phyloP scores from a whole-genome alignment of 1,140 invertebrate genomes.

The Rhyzopertha dominica region DNA sequence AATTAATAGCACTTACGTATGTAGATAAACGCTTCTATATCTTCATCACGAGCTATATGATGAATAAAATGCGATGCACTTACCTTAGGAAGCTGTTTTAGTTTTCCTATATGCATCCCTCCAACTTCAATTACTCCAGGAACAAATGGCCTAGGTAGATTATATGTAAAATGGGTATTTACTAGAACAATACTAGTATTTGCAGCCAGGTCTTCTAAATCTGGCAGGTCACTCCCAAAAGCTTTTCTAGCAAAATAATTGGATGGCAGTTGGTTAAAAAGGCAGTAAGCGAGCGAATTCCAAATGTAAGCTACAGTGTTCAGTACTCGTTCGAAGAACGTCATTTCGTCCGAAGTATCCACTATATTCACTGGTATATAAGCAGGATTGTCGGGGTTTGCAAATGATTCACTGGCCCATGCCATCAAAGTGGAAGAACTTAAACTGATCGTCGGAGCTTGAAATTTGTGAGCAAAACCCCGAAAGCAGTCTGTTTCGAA shows the following conservation, averaged over 20 bases:
- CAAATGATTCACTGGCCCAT: slow-evolving; percentile 51
- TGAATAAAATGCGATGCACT: too few species aligned
- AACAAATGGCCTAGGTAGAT: slow-evolving; percentile 51
- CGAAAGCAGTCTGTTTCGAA: slow-evolving; percentile 8
- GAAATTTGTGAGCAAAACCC: slow-evolving; percentile 8
- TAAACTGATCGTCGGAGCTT: slow-evolving; percentile 8
- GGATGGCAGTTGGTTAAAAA: slow-evolving; percentile 45
- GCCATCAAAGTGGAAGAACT: slow-evolving; percentile 51
- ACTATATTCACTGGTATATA: slow-evolving; percentile 42
- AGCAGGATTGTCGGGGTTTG: slow-evolving; percentile 37
- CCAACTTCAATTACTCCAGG: slow-evolving; percentile 60
- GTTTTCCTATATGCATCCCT: slow-evolving; percentile 55
- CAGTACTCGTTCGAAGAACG: slow-evolving; percentile 50
- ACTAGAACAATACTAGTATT: slow-evolving; percentile 56
- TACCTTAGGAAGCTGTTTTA: slow-evolving; percentile 51
- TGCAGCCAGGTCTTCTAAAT: slow-evolving; percentile 51
- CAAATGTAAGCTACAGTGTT: slow-evolving; percentile 47
- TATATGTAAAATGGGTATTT: slow-evolving; percentile 57
- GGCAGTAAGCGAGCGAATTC: too few species aligned
- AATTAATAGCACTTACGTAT: too few species aligned
- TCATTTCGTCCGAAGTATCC: slow-evolving; percentile 48
- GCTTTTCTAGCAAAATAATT: slow-evolving; percentile 47
- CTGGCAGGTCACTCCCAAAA: slow-evolving; percentile 52
- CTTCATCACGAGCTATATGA: too few species aligned
- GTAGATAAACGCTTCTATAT: too few species aligned